Evolutionary conservation across 2,888 invertebrate genomes (phyloP).

Genomic region (Phasia obesa): DNA sequence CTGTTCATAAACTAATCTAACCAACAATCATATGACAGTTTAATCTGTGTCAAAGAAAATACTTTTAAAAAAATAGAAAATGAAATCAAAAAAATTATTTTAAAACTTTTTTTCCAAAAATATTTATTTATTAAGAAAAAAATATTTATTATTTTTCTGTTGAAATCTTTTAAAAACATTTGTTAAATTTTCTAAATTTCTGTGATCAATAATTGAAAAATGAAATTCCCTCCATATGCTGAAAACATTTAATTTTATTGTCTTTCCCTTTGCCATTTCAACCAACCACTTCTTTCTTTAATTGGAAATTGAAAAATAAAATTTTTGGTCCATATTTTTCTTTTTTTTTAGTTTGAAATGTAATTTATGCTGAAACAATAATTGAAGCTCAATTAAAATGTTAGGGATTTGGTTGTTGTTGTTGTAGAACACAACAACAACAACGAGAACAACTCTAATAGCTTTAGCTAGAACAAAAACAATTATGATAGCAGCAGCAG

Average conservation of each 20-base stretch:
- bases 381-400: conserved; percentile 69
- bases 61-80: too few relatives aligned
- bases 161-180: neutral
- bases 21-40: too few relatives aligned
- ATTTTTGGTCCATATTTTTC: conserved; percentile 23
- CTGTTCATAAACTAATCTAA: too few relatives aligned
- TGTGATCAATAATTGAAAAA: neutral
- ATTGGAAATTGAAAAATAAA: conserved; percentile 45
- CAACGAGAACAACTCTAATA: conserved; percentile 45
- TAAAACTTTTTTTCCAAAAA: too few relatives aligned
- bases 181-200: neutral
- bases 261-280: conserved; percentile 28
- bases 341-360: conserved; percentile 23
- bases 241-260: conserved; percentile 33
- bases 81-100: too few relatives aligned
- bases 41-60: too few relatives aligned
- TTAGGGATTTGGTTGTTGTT: conserved; percentile 61
- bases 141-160: neutral
- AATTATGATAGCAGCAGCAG: too few relatives aligned
- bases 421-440: conserved; percentile 29
- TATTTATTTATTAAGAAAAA: too few relatives aligned
- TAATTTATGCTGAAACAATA: conserved; percentile 65
- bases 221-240: conserved; percentile 12
- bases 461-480: conserved; percentile 42
- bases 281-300: conserved; percentile 9